Evolutionary conservation across 2,797 vertebrate genomes (phyloP).

Genomic region (Scyliorhinus canicula): DNA sequence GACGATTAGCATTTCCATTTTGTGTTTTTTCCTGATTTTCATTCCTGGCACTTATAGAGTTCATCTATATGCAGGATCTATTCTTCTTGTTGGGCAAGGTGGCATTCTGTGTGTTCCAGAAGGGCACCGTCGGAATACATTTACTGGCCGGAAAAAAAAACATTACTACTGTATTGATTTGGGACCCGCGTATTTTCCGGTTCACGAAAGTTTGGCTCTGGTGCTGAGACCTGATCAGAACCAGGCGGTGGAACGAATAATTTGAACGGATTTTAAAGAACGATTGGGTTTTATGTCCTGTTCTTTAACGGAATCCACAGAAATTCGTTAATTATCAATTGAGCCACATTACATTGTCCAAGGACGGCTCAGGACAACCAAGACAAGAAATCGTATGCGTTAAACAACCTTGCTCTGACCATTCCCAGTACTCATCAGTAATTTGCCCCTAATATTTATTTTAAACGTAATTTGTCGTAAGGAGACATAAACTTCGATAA

Average conservation of each 20-base stretch:
- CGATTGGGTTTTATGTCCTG: neutral
- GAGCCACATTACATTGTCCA: neutral
- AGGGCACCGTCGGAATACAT: neutral
- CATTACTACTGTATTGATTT: neutral
- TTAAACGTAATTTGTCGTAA: neutral
- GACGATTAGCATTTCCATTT: neutral
- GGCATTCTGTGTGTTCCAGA: neutral
- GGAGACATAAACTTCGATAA: neutral
- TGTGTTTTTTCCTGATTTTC: neutral
- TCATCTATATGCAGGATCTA: neutral
- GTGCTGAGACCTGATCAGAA: neutral
- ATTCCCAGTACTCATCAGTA: neutral
- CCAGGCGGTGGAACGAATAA: neutral
- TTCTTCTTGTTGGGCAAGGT: neutral
- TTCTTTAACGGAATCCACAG: constrained; percentile 32
- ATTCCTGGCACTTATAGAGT: neutral
- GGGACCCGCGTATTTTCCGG: neutral
- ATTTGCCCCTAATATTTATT: neutral
- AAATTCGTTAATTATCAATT: neutral
- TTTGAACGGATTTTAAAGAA: constrained; percentile 23
- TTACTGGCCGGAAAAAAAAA: neutral
- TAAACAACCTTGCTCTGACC: neutral
- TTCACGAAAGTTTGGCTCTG: neutral
- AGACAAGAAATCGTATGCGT: neutral
- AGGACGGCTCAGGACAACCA: neutral